Conservation (phyloP, 64 coral and sea anemone species). For the Anthopleura sola region DNA sequence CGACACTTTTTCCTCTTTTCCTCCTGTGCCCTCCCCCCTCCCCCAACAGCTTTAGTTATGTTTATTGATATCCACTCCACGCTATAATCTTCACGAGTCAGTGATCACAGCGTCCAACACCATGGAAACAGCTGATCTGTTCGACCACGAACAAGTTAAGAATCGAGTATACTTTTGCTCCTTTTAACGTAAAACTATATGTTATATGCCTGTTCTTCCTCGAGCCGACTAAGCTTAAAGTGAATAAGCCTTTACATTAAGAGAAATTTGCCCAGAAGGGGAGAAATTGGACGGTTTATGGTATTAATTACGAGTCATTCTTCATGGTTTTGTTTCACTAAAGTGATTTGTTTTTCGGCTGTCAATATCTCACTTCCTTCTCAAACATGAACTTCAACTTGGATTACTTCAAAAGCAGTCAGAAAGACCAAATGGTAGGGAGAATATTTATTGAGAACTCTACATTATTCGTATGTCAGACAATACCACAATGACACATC, state of each 20-base stretch:
- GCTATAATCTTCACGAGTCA: slow-evolving; percentile 48
- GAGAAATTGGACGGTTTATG: background rate
- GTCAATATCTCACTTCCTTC: background rate
- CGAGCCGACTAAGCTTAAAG: background rate
- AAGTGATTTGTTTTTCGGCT: background rate
- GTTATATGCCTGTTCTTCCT: background rate
- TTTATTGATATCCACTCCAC: no score
- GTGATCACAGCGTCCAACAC: slow-evolving; percentile 11
- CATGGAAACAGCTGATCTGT: slow-evolving; percentile 20
- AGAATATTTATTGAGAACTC: background rate
- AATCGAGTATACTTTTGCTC: background rate
- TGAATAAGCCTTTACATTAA: background rate
- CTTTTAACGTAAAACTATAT: background rate
- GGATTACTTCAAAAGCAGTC: background rate
- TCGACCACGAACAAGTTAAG: background rate
- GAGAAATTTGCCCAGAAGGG: background rate
- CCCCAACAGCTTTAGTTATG: background rate
- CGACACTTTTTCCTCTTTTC: background rate
- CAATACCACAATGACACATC: background rate
- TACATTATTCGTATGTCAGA: background rate
- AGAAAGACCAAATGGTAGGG: background rate
- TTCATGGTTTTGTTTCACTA: background rate
- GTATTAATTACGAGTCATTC: slow-evolving; percentile 5
- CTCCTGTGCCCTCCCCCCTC: background rate
- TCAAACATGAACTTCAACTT: background rate